Percentiles rank a stretch among this genome's conserved stretches.
Conservation (phyloP, 2,888 invertebrate species). For the Catocala nupta region DNA sequence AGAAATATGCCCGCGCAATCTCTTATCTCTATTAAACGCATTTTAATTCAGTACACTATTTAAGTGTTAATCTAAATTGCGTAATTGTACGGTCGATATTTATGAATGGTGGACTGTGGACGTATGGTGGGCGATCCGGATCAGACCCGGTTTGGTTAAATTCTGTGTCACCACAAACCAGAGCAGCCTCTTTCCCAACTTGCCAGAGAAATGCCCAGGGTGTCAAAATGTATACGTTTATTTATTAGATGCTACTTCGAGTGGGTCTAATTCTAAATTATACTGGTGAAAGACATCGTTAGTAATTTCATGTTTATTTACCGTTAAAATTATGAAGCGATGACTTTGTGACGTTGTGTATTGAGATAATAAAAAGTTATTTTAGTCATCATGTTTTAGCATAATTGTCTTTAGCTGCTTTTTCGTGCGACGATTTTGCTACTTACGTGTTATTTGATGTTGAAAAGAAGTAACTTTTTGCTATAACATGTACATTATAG, state of each 20-base stretch:
- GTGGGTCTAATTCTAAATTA: slow-evolving; percentile 36
- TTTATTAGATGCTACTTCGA: slow-evolving; percentile 34
- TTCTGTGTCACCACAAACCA: slow-evolving; percentile 67
- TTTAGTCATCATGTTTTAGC: no score
- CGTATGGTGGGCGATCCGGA: slow-evolving; percentile 82
- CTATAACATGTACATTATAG: no score
- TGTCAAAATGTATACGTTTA: slow-evolving; percentile 41
- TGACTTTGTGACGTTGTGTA: no score
- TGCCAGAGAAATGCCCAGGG: slow-evolving; percentile 48
- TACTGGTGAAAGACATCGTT: slow-evolving; percentile 33
- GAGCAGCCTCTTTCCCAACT: slow-evolving; percentile 57
- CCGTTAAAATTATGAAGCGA: no score
- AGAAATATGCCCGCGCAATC: slow-evolving; percentile 46
- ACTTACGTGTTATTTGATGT: slow-evolving; percentile 5
- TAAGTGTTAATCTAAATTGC: slow-evolving; percentile 69
- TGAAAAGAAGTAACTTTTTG: neutral
- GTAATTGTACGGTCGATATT: slow-evolving; percentile 77
- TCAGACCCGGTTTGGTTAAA: slow-evolving; percentile 59
- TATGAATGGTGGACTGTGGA: slow-evolving; percentile 70
- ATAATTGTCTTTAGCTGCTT: no score
- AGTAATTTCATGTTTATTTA: slow-evolving; percentile 9
- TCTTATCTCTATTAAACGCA: slow-evolving; percentile 55
- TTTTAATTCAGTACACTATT: slow-evolving; percentile 63
- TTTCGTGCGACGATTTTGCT: no score
- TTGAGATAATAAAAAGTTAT: no score